Percentiles rank a stretch among this genome's conserved stretches.
These are phyloP conservation scores for Heliothis peltigera DNA, from an alignment of 2,888 invertebrate genomes.

Conservation along the genomic window DNA sequence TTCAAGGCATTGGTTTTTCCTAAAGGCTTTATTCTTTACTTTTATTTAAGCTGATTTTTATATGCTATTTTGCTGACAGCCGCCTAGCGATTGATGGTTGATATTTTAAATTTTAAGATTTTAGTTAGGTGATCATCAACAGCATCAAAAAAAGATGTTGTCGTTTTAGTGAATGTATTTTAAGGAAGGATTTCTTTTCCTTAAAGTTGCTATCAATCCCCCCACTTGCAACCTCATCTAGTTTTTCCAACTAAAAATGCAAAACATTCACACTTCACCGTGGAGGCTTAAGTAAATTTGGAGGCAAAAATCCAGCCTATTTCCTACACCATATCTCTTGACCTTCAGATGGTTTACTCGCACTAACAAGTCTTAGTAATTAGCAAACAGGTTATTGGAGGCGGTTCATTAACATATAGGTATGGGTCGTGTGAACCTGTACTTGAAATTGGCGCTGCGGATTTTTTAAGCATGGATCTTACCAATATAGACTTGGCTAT, in stretches of 20 bases:
- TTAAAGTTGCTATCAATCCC: conserved; percentile 2
- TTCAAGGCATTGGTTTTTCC: no score
- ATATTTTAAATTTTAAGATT: no score
- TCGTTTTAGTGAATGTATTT: no score
- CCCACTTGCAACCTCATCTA: neutral
- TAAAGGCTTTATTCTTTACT: no score
- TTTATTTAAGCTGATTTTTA: no score
- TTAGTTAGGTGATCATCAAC: no score
- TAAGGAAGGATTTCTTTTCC: no score
- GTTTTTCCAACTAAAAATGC: conserved; percentile 14
- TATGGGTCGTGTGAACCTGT: conserved; percentile 22
- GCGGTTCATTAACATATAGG: conserved; percentile 25
- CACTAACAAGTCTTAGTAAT: conserved; percentile 32
- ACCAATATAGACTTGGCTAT: no score
- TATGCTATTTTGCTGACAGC: no score
- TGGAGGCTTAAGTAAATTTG: conserved; percentile 33
- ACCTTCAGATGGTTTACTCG: conserved; percentile 36
- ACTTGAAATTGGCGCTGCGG: neutral
- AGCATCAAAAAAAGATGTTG: no score
- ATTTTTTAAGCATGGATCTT: neutral
- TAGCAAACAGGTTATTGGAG: conserved; percentile 43
- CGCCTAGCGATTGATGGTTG: no score
- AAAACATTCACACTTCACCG: conserved; percentile 18
- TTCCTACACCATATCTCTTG: conserved; percentile 27
- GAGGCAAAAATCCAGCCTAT: conserved; percentile 15